Percentiles rank a stretch among this genome's conserved stretches.
phyloP scores from a whole-genome alignment of 2,888 invertebrate genomes.

The Stegana nigrithorax region DNA sequence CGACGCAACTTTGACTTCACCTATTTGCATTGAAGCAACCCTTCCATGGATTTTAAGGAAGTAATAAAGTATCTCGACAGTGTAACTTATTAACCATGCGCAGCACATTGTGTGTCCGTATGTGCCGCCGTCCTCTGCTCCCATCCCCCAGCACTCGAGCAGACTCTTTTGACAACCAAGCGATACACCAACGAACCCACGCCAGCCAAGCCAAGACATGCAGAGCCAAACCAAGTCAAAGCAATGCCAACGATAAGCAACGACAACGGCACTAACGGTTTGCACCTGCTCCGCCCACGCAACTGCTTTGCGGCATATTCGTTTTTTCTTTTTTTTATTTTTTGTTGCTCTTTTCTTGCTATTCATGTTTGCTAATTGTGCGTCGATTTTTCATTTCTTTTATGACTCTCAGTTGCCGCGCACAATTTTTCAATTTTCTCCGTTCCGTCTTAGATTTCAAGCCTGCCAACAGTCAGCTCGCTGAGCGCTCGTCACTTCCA shows the following conservation, averaged over 20 bases:
- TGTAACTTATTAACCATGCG: slow-evolving; percentile 63
- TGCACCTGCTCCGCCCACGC: neutral
- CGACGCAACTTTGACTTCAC: no score
- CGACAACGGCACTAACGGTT: slow-evolving; percentile 7
- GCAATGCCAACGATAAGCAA: neutral
- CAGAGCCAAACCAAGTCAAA: no score
- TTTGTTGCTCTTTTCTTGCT: no score
- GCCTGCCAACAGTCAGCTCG: neutral
- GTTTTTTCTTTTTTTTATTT: no score
- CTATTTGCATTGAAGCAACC: no score
- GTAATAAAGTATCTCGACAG: slow-evolving; percentile 59
- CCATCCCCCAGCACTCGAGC: neutral
- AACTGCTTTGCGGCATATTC: no score
- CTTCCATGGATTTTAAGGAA: slow-evolving; percentile 53
- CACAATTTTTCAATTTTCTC: neutral
- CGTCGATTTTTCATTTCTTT: slow-evolving; percentile 61
- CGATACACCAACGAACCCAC: no score
- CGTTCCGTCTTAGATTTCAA: neutral
- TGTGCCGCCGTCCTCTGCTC: neutral
- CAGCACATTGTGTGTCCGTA: slow-evolving; percentile 34
- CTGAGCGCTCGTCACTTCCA: no score
- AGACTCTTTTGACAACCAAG: no score
- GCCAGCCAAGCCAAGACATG: no score
- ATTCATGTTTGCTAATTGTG: slow-evolving; percentile 62
- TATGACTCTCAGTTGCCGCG: slow-evolving; percentile 41